Evolutionary conservation across 2,888 invertebrate genomes (phyloP).

Genomic region (Drosophila birchii): DNA sequence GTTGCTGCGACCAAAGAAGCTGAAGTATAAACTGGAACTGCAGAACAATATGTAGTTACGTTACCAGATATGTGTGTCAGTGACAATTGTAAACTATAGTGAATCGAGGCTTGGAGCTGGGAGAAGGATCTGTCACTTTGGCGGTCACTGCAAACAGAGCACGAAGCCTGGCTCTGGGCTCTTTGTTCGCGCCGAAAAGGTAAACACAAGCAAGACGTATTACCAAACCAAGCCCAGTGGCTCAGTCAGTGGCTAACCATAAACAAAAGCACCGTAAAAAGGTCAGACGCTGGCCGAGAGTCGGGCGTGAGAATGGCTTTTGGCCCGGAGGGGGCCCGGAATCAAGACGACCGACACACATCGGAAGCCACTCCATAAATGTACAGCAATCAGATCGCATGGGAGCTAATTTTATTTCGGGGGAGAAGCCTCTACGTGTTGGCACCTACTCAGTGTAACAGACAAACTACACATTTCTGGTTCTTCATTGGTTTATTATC

Average conservation of each 20-base stretch:
- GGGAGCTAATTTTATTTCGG: slow-evolving; percentile 19
- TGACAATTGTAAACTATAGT: slow-evolving; percentile 52
- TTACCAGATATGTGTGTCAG: slow-evolving; percentile 74
- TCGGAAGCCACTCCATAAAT: slow-evolving; percentile 61
- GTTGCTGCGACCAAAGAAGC: slow-evolving; percentile 52
- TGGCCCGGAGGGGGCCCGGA: slow-evolving; percentile 35
- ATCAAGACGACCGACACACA: slow-evolving; percentile 48
- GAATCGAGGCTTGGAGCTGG: slow-evolving; percentile 14
- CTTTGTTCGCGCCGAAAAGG: slow-evolving; percentile 9
- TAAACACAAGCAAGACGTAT: slow-evolving; percentile 41
- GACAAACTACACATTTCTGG: slow-evolving; percentile 9
- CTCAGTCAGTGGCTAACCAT: slow-evolving; percentile 12
- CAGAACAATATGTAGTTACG: slow-evolving; percentile 38
- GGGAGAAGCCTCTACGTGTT: slow-evolving; percentile 7
- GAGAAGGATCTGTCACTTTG: slow-evolving; percentile 66
- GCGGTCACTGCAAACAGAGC: slow-evolving; percentile 66
- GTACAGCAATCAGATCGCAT: slow-evolving; percentile 42
- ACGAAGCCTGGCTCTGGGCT: slow-evolving; percentile 28
- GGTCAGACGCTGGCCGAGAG: slow-evolving; percentile 54
- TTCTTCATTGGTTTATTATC: slow-evolving; percentile 4
- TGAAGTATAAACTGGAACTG: slow-evolving; percentile 36
- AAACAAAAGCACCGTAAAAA: slow-evolving; percentile 64
- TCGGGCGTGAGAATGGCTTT: slow-evolving; percentile 67
- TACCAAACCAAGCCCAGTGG: slow-evolving; percentile 59
- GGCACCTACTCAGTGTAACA: slow-evolving; percentile 9